A percentile compares a stretch with the other conserved stretches of the same genome.
Conservation (phyloP, 2,797 vertebrate species). For the Sebastes itinus region DNA sequence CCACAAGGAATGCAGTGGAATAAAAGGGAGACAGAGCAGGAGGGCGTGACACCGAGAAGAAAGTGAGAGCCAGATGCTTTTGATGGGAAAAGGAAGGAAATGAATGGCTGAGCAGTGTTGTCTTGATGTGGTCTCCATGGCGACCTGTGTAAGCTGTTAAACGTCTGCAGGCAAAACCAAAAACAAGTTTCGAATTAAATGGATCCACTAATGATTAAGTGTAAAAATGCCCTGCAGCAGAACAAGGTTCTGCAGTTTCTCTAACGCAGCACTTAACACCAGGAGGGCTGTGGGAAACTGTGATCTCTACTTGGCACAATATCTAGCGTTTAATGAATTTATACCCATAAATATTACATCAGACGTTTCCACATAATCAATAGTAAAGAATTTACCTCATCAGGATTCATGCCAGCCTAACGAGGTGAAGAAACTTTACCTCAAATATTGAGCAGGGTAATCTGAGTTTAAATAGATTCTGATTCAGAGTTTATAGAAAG, state of each 20-base stretch:
- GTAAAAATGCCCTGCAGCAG: constrained; percentile 35
- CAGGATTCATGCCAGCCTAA: constrained; percentile 3
- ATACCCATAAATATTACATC: constrained; percentile 45
- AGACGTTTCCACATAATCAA: constrained; percentile 37
- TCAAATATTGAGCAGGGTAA: constrained; percentile 3
- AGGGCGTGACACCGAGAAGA: constrained; percentile 33
- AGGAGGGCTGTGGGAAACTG: constrained; percentile 32
- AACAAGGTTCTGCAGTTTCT: not conserved
- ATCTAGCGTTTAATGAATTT: constrained; percentile 30
- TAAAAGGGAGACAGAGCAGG: not conserved
- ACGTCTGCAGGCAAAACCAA: constrained; percentile 38
- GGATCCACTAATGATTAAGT: constrained; percentile 55
- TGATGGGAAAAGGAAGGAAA: constrained; percentile 58
- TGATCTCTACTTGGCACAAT: constrained; percentile 18
- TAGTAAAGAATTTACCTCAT: constrained; percentile 36
- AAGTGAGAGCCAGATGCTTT: constrained; percentile 45
- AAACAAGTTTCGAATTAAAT: constrained; percentile 50
- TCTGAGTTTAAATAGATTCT: constrained; percentile 8
- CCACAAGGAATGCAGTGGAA: constrained; percentile 42
- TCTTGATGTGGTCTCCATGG: constrained; percentile 50
- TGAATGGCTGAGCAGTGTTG: constrained; percentile 25
- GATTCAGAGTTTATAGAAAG: constrained; percentile 7
- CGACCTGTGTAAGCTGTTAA: constrained; percentile 9
- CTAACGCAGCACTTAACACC: constrained; percentile 19
- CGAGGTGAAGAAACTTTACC: constrained; percentile 12